Evolutionary conservation across 2,797 vertebrate genomes (phyloP).

Genomic region (Crypturellus tataupa): DNA sequence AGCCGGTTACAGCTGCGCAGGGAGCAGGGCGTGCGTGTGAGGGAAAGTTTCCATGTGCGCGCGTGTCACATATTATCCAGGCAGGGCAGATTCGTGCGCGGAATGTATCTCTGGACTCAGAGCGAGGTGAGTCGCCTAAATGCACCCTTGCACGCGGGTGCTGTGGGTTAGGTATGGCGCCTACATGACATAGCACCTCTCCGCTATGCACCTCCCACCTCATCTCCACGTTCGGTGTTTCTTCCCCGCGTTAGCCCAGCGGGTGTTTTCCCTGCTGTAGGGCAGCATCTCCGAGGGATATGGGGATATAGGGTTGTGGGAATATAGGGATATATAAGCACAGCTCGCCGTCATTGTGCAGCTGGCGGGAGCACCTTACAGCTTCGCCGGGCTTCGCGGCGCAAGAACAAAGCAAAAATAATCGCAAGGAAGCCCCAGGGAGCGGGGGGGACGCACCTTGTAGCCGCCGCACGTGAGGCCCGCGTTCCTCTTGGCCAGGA

Average conservation of each 20-base stretch:
- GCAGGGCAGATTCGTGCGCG: neutral
- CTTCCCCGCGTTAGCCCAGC: neutral
- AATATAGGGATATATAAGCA: neutral
- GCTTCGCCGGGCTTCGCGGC: neutral
- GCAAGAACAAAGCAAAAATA: neutral
- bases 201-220: neutral
- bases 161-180: neutral
- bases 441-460: slow-evolving; percentile 85
- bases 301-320: no score
- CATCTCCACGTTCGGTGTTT: neutral
- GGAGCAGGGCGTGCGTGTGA: neutral
- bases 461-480: slow-evolving; percentile 97
- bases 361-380: neutral
- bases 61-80: neutral
- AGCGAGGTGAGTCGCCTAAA: neutral
- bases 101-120: neutral
- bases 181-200: no score
- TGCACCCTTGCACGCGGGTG: neutral
- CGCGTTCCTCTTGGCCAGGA: slow-evolving; percentile 95
- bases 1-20: slow-evolving; percentile 3
- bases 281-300: neutral
- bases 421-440: neutral
- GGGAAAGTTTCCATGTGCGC: slow-evolving; percentile 18
- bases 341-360: fast-evolving
- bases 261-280: neutral